Conservation (phyloP, 2,888 invertebrate genomes). For the Heliconius aoede region DNA sequence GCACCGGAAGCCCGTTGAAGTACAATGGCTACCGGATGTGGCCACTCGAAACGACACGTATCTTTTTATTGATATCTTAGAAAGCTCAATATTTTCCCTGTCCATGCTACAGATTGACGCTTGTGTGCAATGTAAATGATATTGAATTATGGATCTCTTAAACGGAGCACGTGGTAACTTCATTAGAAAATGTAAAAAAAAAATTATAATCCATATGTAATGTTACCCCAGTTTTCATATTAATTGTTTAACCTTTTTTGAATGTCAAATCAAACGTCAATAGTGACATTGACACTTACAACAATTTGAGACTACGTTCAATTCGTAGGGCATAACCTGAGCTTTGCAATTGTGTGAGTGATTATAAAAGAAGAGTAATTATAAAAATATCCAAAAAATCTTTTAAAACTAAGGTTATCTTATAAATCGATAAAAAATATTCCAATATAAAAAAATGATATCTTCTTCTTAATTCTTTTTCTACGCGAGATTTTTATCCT, state of each 20-base stretch:
- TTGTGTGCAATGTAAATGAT: constrained; percentile 60
- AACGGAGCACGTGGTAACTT: constrained; percentile 47
- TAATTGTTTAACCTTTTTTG: neutral
- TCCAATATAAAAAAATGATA: no score
- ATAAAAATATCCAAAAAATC: no score
- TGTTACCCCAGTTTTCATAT: neutral
- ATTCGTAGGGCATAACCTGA: no score
- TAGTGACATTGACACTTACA: neutral
- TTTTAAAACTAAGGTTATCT: no score
- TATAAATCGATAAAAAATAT: no score
- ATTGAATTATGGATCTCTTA: constrained; percentile 52
- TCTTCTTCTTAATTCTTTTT: no score
- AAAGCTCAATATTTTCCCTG: constrained; percentile 80
- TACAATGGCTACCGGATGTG: constrained; percentile 82
- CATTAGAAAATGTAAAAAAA: neutral
- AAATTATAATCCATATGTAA: neutral
- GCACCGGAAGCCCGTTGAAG: constrained; percentile 80
- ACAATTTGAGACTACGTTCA: neutral
- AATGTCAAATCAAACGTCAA: neutral
- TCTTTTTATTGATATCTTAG: constrained; percentile 82
- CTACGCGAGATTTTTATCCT: no score
- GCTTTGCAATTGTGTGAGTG: no score
- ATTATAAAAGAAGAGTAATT: no score
- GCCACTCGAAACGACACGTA: constrained; percentile 82
- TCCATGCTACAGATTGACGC: constrained; percentile 70